Evolutionary conservation across 2,888 invertebrate species (phyloP).

Genomic region (Antheraea assamensis): DNA sequence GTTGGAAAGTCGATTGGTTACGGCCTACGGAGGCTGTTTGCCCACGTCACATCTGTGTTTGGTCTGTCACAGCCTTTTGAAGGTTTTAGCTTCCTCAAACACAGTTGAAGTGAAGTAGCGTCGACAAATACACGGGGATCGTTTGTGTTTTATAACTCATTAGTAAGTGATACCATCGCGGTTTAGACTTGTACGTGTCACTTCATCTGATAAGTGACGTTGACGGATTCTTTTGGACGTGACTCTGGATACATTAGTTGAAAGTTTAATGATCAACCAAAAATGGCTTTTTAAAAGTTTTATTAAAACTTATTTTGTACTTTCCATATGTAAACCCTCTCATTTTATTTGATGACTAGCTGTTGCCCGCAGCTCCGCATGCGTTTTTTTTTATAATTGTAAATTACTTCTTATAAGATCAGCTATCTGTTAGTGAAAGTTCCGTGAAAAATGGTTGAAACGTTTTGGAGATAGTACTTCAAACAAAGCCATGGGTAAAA

Average conservation of each 20-base stretch:
- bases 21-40: constrained; percentile 61
- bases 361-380: too few species aligned
- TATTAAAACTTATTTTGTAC: not conserved
- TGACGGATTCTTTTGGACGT: not conserved
- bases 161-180: constrained; percentile 38
- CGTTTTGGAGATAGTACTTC: too few species aligned
- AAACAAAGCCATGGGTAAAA: too few species aligned
- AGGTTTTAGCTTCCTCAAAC: constrained; percentile 68
- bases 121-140: constrained; percentile 53
- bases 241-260: not conserved
- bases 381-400: too few species aligned
- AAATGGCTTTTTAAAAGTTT: too few species aligned
- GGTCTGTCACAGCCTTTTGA: constrained; percentile 72
- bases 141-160: constrained; percentile 52
- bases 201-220: constrained; percentile 5
- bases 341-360: too few species aligned
- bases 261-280: not conserved
- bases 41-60: constrained; percentile 76
- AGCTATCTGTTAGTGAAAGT: too few species aligned
- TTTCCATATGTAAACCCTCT: not conserved
- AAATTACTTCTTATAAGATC: too few species aligned
- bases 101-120: constrained; percentile 62
- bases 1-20: constrained; percentile 60
- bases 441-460: too few species aligned
- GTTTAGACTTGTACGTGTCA: constrained; percentile 16